Percentiles rank a stretch among this genome's conserved stretches.
These are phyloP conservation scores for Symphodus melops DNA, from an alignment of 2,113 vertebrate species.

Conservation along the genomic window DNA sequence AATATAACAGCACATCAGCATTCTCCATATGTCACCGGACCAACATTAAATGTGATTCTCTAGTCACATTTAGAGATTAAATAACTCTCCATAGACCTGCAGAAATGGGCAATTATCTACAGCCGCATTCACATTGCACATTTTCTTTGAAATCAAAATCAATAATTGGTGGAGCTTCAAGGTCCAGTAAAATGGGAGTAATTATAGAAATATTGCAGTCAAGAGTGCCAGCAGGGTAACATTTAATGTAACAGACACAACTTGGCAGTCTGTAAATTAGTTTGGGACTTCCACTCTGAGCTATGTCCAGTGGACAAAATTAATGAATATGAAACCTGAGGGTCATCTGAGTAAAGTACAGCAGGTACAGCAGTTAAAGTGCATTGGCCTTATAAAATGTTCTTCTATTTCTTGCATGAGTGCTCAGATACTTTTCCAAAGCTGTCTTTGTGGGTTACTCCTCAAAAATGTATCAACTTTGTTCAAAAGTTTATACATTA, in stretches of 20 bases:
- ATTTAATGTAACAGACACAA: constrained; percentile 41
- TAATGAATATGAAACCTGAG: constrained; percentile 61
- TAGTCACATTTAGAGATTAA: no score
- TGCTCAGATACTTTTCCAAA: constrained; percentile 34
- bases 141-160: constrained; percentile 4
- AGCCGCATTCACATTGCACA: background rate
- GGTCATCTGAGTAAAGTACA: constrained; percentile 38
- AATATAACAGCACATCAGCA: background rate
- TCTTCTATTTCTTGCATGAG: constrained; percentile 17
- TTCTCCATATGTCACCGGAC: background rate
- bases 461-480: constrained; percentile 3
- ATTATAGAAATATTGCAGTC: constrained; percentile 34
- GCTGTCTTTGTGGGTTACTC: constrained; percentile 10
- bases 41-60: background rate
- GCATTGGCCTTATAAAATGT: constrained; percentile 36
- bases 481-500: no score
- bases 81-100: background rate
- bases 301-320: constrained; percentile 42
- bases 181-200: constrained; percentile 5
- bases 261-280: constrained; percentile 40
- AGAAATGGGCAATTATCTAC: constrained; percentile 17
- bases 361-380: constrained; percentile 36
- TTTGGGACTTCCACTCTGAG: constrained; percentile 37
- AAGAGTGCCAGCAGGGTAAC: constrained; percentile 35
- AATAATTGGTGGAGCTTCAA: constrained; percentile 8